phyloP scores from a whole-genome alignment of 2,113 vertebrate species.

The Zosterops lateralis region DNA sequence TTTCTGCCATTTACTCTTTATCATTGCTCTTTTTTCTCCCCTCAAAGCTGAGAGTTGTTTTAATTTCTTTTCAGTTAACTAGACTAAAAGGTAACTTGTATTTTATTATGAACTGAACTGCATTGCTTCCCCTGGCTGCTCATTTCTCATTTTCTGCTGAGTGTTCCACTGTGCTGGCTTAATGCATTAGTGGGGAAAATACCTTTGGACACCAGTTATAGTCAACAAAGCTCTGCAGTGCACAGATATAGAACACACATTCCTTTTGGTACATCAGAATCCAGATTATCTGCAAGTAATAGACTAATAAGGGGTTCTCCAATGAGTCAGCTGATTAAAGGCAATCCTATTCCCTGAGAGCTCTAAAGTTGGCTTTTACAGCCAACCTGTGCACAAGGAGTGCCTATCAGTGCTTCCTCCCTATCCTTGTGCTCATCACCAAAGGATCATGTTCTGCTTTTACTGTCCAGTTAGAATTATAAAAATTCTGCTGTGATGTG shows the following conservation, averaged over 20 bases:
- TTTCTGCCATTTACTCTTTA: background rate
- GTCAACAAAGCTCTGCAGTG: background rate
- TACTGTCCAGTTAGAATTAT: background rate
- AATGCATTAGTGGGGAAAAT: background rate
- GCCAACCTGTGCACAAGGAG: background rate
- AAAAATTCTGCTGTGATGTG: background rate
- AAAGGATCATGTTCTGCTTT: background rate
- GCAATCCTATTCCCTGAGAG: background rate
- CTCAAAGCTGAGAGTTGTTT: background rate
- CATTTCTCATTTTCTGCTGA: background rate
- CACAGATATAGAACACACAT: background rate
- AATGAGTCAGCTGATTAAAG: slow-evolving; percentile 5
- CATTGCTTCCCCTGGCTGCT: background rate
- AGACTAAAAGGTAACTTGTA: background rate
- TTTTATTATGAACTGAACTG: background rate
- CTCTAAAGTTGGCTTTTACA: background rate
- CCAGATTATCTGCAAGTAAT: slow-evolving; percentile 1
- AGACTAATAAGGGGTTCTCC: background rate
- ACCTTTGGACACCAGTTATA: background rate
- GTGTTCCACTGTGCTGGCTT: background rate
- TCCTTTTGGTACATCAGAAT: background rate
- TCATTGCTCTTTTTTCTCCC: background rate
- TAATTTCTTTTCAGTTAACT: background rate
- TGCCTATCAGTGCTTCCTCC: background rate
- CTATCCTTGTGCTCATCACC: background rate